Evolutionary conservation across 1,140 invertebrate genomes (phyloP).

Genomic region (Drosophila athabasca): DNA sequence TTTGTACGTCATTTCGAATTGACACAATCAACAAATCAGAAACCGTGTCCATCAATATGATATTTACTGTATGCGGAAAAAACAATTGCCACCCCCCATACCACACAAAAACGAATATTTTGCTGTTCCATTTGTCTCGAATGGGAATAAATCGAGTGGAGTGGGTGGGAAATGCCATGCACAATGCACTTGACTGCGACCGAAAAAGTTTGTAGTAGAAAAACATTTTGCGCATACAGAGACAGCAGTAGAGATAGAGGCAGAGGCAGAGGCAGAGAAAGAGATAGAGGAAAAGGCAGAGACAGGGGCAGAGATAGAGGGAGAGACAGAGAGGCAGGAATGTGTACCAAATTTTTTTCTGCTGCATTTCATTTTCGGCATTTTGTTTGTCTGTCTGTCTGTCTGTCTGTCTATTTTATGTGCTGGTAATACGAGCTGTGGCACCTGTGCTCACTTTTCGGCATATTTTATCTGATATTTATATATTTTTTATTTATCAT

Average conservation of each 20-base stretch:
- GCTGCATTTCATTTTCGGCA: constrained; percentile 22
- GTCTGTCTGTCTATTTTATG: constrained; percentile 10
- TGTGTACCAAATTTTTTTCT: constrained; percentile 12
- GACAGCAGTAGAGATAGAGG: too few species aligned
- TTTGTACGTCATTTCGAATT: constrained; percentile 62
- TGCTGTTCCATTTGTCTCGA: constrained; percentile 23
- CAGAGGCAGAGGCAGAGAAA: too few species aligned
- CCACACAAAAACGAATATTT: constrained; percentile 10
- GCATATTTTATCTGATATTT: constrained; percentile 33
- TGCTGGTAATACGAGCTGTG: constrained; percentile 22
- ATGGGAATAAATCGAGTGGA: constrained; percentile 28
- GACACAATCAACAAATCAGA: constrained; percentile 78
- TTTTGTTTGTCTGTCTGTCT: constrained; percentile 8
- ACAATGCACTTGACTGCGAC: constrained; percentile 29
- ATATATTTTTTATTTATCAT: constrained; percentile 29
- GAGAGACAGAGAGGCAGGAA: background rate
- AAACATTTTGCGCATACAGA: constrained; percentile 25
- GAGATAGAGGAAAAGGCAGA: too few species aligned
- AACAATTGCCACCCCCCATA: constrained; percentile 7
- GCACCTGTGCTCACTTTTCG: constrained; percentile 52
- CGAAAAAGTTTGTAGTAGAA: constrained; percentile 34
- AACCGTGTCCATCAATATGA: constrained; percentile 62
- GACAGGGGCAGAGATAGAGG: too few species aligned
- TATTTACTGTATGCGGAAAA: constrained; percentile 33
- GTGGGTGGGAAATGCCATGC: constrained; percentile 10